Conservation (phyloP, 2,888 invertebrate species). For the Aproaerema taeniolella region DNA sequence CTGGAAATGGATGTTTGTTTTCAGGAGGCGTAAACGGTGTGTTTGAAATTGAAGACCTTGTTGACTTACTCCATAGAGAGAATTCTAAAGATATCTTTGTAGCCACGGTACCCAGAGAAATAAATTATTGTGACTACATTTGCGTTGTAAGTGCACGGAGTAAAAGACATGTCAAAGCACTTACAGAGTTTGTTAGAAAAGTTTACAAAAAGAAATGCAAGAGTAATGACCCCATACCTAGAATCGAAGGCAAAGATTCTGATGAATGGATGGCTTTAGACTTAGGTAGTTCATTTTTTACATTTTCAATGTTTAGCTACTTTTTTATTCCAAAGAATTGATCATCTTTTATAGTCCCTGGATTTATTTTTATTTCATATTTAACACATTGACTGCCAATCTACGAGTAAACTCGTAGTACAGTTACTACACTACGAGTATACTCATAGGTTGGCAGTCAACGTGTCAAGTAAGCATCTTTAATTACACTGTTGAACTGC, state of each 20-base stretch:
- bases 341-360: too few relatives aligned
- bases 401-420: too few relatives aligned
- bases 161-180: slow-evolving; percentile 83
- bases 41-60: slow-evolving; percentile 91
- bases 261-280: slow-evolving; percentile 94
- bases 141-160: slow-evolving; percentile 88
- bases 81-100: slow-evolving; percentile 90
- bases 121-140: slow-evolving; percentile 90
- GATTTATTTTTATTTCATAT: neutral
- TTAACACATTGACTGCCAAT: neutral
- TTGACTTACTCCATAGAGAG: slow-evolving; percentile 85
- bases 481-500: too few relatives aligned
- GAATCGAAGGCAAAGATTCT: slow-evolving; percentile 85
- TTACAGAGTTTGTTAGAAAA: slow-evolving; percentile 85
- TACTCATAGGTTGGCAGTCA: too few relatives aligned
- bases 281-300: slow-evolving; percentile 87
- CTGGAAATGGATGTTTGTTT: too few relatives aligned
- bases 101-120: slow-evolving; percentile 82
- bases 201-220: slow-evolving; percentile 85
- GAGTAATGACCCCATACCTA: slow-evolving; percentile 81
- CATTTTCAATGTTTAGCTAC: neutral
- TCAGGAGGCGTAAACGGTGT: slow-evolving; percentile 90
- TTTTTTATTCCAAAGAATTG: too few relatives aligned
- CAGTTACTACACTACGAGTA: too few relatives aligned
- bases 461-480: too few relatives aligned